Evolutionary conservation across 2,113 vertebrate species (phyloP), one percentile per base, ranked within the genome.

Genomic region (Promerops cafer): DNA sequence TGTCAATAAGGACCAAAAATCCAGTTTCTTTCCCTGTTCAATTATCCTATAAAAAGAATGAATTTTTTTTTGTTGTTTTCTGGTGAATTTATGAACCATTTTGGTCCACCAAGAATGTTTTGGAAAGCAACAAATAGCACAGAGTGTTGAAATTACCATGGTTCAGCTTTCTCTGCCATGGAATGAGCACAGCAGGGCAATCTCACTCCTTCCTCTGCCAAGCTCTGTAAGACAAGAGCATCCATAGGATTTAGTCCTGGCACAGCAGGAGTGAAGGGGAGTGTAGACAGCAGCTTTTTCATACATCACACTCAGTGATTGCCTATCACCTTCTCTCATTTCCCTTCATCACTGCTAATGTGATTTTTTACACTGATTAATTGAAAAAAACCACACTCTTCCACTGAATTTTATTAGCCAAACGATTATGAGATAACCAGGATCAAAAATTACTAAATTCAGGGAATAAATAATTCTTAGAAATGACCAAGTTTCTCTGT

Each of bases 291-390:
- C 49, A 74, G 11, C 9, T 4, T 22, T 78, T 70, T 50, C 50
- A 39, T 10, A 7, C 6, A 27, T 49, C 50, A 44, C 30, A 53
- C 4, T 9, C 9, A 15, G 27, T n/a, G 52, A 33, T 70, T 78
- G 42, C 56, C 27, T 80, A 18, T 64, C 81, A 81, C 8, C 35
- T n/a, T 3, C 0, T 72, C 44, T 89, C 27, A 28, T 52, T 64
- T 81, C 3, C 0, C 16, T 56, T 65, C 85, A 19, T 40, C 69
- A 21, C 40, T 20, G 18, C 6, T 50, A 56, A 31, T 0, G 1
- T 30, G 33, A 23, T 45, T 72, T 79, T 87, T 77, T 77, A 81
- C 69, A 74, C 35, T 40, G 20, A 68, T 75, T 53, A 40, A 53
- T 17, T 68, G 11, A 26, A 75, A 40, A 76, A 77, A 80, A 57